These are phyloP conservation scores for Xenopus laevis DNA, from an alignment of 2,113 vertebrate species.

Conservation along the genomic window DNA sequence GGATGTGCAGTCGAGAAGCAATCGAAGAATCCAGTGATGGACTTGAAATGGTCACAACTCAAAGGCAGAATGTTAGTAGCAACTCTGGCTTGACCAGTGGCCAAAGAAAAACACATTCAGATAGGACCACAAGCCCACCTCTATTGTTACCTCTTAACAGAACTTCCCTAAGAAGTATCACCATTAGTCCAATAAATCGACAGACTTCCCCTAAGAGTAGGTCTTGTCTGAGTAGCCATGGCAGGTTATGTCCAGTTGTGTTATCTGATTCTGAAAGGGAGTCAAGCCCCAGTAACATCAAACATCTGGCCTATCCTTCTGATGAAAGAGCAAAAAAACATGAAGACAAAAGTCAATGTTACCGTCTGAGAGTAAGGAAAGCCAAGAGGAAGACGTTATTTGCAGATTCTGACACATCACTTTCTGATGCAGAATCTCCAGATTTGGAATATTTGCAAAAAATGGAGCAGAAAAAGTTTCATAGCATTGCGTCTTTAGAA, in stretches of 20 bases:
- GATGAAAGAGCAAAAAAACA: neutral
- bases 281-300: neutral
- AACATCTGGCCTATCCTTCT: neutral
- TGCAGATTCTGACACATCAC: constrained; percentile 1
- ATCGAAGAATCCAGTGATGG: too few species aligned
- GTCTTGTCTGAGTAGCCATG: neutral
- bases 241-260: neutral
- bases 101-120: neutral
- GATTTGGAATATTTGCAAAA: neutral
- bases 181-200: neutral
- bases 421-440: neutral
- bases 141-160: too few species aligned
- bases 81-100: neutral
- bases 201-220: neutral
- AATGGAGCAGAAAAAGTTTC: neutral
- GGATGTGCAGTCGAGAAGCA: neutral
- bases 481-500: too few species aligned
- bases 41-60: too few species aligned
- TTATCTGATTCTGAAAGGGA: neutral
- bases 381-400: constrained; percentile 24
- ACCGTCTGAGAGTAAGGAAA: neutral
- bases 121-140: too few species aligned
- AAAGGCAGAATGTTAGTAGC: neutral
- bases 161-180: too few species aligned
- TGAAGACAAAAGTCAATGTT: too few species aligned